Evolutionary conservation across 2,888 invertebrate genomes (phyloP).

Genomic region (Pegoplata infirma): DNA sequence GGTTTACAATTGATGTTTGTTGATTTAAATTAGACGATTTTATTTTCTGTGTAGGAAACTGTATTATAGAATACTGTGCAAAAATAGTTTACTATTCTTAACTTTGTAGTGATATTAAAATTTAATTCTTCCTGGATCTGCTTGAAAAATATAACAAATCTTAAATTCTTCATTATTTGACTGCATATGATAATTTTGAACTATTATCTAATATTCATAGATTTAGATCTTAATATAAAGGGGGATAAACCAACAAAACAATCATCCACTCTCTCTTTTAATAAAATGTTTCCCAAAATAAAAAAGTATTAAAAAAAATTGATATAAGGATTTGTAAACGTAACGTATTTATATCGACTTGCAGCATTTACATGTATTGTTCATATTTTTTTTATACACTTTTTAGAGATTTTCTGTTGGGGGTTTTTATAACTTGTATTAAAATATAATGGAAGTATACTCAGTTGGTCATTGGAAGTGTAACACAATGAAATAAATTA

Average conservation of each 20-base stretch:
- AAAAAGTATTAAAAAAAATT: slow-evolving; percentile 38
- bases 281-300: slow-evolving; percentile 3
- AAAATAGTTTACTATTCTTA: no score
- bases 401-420: neutral
- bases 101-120: no score
- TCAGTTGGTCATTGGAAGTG: no score
- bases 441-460: no score
- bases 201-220: slow-evolving; percentile 50
- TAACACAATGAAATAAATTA: no score
- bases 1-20: no score
- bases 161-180: slow-evolving; percentile 16
- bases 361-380: slow-evolving; percentile 16
- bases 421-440: no score
- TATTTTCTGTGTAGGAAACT: no score
- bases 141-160: no score
- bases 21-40: no score
- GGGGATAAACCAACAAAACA: neutral
- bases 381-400: neutral
- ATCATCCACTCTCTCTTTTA: neutral
- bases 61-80: no score
- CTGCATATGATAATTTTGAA: slow-evolving; percentile 8
- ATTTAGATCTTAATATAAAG: neutral
- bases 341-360: slow-evolving; percentile 37
- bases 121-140: no score
- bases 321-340: slow-evolving; percentile 38